Conservation (phyloP, 1,140 invertebrate species). For the Leptinotarsa defecta region DNA sequence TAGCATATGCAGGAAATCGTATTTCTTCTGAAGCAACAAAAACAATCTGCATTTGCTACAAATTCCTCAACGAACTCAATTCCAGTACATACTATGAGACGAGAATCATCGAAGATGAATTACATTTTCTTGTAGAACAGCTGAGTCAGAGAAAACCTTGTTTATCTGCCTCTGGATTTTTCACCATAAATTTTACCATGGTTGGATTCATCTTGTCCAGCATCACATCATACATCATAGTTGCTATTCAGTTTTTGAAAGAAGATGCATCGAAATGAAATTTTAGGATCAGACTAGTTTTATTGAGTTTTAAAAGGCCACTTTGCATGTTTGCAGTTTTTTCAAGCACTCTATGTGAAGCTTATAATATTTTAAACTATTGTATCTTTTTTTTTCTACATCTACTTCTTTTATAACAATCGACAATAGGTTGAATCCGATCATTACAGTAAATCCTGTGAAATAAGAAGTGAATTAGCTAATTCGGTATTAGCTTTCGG, state of each 20-base stretch:
- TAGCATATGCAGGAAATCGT: not conserved
- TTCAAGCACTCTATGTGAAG: too few species aligned
- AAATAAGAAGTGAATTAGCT: too few species aligned
- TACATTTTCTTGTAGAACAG: slow-evolving; percentile 11
- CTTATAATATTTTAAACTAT: too few species aligned
- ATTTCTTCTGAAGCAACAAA: not conserved
- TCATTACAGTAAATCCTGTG: too few species aligned
- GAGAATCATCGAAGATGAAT: not conserved
- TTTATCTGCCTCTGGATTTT: slow-evolving; percentile 43
- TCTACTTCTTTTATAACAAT: too few species aligned
- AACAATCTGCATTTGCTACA: not conserved
- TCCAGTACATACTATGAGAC: not conserved
- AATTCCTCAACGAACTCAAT: not conserved
- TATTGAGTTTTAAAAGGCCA: too few species aligned
- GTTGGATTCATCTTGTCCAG: slow-evolving; percentile 37
- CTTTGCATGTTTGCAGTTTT: too few species aligned
- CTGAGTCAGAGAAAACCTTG: slow-evolving; percentile 24
- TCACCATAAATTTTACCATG: slow-evolving; percentile 39
- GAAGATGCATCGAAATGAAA: not conserved
- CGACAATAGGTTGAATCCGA: too few species aligned
- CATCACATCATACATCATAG: slow-evolving; percentile 42
- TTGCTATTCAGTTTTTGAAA: slow-evolving; percentile 39
- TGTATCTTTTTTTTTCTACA: too few species aligned
- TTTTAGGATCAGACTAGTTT: too few species aligned
- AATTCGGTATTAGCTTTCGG: too few species aligned